Base-by-base conservation (phyloP, 2,797 vertebrate species). In the Netta rufina region DNA sequence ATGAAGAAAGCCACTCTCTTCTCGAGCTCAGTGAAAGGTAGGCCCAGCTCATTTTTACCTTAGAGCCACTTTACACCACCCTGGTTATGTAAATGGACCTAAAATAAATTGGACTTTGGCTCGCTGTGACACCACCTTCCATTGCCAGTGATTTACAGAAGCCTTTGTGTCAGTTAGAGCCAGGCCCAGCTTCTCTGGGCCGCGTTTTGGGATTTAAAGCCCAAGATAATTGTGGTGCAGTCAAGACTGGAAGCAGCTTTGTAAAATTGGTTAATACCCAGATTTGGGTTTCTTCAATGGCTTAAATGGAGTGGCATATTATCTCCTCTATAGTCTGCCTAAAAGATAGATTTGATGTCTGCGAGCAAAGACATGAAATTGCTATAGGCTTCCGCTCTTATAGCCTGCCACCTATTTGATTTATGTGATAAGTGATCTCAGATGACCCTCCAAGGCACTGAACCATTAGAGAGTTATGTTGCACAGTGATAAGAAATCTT, bases 371-470 rank as follows among this genome's bases (percentile, higher is more conserved):
- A 93, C 95, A 80, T 82, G 89, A 91, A 94, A 95, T 96, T 96
- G 87, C 95, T 95, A 70, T 94, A 93, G 95, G 91, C 86, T 87
- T 89, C 95, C 89, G 62, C 93, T 96, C 96, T 96, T 92, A 91
- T 88, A 94, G 75, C 79, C 92, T 97, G 94, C 91, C 62, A 93
- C 92, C 95, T 94, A 58, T 95, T 96, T 98, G 96, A 98, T 97
- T 97, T 97, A 97, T 97, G 95, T 92, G 93, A 96, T 97, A 96
- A 96, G 89, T 96, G 95, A 97, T 97, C 94, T 96, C 96, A 87
- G 94, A 94, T 73, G 91, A 97, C 92, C 96, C 96, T 97, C 96
- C 91, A 92, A 97, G 96, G 95, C 90, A 96, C 92, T 87, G 95
- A 97, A 95, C 96, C 96, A 96, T 96, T 95, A 94, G 94, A 97